Percentiles rank a stretch among this genome's conserved stretches.
phyloP scores from a whole-genome alignment of 2,797 vertebrate species.

The Enteromius thamalakanensis region DNA sequence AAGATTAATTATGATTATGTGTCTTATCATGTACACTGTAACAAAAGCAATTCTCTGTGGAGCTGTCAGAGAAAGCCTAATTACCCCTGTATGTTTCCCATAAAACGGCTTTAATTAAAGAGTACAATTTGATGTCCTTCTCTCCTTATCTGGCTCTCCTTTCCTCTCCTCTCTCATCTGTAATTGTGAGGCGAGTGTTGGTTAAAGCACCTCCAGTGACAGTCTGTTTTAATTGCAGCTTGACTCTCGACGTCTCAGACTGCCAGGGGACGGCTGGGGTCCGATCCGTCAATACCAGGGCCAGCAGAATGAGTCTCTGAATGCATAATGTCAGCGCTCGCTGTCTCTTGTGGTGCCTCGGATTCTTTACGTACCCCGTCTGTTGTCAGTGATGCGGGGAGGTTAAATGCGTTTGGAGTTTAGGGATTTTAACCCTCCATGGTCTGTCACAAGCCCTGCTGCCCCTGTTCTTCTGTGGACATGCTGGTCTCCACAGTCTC shows the following conservation, averaged over 20 bases:
- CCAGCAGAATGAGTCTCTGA: conserved; percentile 26
- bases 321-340: conserved; percentile 37
- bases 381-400: conserved; percentile 19
- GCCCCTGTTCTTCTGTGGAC: conserved; percentile 27
- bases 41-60: conserved; percentile 33
- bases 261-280: conserved; percentile 17
- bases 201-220: conserved; percentile 42
- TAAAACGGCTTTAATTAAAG: conserved; percentile 52
- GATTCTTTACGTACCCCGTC: background rate
- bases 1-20: conserved; percentile 42
- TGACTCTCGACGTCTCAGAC: conserved; percentile 66
- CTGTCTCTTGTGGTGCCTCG: background rate
- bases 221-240: conserved; percentile 74
- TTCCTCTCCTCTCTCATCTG: no score
- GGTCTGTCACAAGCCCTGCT: conserved; percentile 28
- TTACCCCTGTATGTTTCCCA: conserved; percentile 53
- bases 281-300: conserved; percentile 29
- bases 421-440: conserved; percentile 27
- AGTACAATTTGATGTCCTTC: conserved; percentile 22
- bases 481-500: background rate
- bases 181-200: conserved; percentile 29
- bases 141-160: conserved; percentile 34
- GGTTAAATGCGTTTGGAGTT: conserved; percentile 46
- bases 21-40: conserved; percentile 41
- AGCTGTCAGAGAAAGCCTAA: conserved; percentile 34